These are phyloP conservation scores for Clarias batrachus DNA, from an alignment of 2,113 vertebrate species.

Conservation along the genomic window DNA sequence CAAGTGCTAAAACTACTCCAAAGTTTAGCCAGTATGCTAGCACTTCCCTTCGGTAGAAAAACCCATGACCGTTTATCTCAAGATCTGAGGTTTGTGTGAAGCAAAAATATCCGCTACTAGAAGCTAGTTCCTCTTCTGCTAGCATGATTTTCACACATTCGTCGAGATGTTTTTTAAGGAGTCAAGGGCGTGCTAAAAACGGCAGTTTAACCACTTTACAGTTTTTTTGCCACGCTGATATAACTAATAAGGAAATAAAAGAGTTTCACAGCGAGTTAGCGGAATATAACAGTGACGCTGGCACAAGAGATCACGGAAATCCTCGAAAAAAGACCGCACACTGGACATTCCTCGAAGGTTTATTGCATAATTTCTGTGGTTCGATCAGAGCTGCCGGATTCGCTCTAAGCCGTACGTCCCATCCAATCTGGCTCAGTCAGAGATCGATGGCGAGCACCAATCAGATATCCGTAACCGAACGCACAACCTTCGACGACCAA, in stretches of 20 bases:
- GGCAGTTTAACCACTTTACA: no score
- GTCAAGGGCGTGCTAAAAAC: neutral
- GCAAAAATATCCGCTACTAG: neutral
- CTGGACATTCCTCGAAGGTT: neutral
- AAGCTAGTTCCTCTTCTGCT: neutral
- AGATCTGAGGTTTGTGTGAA: neutral
- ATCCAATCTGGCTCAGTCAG: neutral
- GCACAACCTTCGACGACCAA: neutral
- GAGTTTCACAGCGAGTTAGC: neutral
- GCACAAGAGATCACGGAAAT: neutral
- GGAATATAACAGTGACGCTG: neutral
- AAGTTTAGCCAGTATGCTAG: neutral
- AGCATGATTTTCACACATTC: neutral
- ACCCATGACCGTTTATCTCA: no score
- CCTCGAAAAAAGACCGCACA: neutral
- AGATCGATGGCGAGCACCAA: neutral
- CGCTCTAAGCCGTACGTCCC: neutral
- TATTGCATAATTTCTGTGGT: neutral
- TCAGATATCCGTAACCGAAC: neutral
- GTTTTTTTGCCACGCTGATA: neutral
- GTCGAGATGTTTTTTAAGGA: neutral
- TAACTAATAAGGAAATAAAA: neutral
- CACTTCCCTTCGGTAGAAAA: neutral
- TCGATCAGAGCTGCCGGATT: slow-evolving; percentile 6
- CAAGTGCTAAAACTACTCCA: neutral